These are phyloP conservation scores for Andrena chrysosceles DNA, from an alignment of 2,888 invertebrate genomes.

Conservation along the genomic window DNA sequence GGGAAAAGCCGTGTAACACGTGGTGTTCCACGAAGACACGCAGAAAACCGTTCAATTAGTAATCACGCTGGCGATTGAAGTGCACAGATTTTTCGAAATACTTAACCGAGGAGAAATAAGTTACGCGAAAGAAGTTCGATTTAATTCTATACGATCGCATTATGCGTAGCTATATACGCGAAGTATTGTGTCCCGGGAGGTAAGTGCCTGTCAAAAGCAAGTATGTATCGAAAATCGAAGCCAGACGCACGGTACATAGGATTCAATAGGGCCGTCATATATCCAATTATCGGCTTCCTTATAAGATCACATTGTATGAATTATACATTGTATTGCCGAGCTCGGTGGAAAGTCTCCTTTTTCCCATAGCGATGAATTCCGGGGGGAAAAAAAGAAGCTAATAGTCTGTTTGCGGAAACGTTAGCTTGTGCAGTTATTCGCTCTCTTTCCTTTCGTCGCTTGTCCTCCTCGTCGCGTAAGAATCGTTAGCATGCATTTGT, in stretches of 20 bases:
- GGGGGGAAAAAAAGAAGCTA: neutral
- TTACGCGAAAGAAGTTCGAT: constrained; percentile 23
- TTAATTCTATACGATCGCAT: constrained; percentile 42
- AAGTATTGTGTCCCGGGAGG: constrained; percentile 60
- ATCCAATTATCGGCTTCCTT: constrained; percentile 78
- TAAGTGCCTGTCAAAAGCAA: constrained; percentile 75
- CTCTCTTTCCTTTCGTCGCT: neutral
- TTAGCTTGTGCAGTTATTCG: neutral
- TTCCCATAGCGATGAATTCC: neutral
- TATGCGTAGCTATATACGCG: constrained; percentile 42
- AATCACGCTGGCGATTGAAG: neutral
- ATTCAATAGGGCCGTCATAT: constrained; percentile 72
- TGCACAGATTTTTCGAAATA: neutral
- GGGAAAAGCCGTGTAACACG: neutral
- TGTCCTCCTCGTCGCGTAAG: constrained; percentile 1
- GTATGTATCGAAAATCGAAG: constrained; percentile 81
- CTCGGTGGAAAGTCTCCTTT: constrained; percentile 43
- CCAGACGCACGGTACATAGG: constrained; percentile 73
- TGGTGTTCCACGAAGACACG: neutral
- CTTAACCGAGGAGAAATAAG: neutral
- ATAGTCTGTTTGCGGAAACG: constrained; percentile 9
- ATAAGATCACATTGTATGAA: constrained; percentile 71
- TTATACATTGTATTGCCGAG: constrained; percentile 67
- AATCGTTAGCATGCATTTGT: constrained; percentile 42
- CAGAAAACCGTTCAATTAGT: neutral